Base-by-base conservation (phyloP, 1,140 invertebrate genomes). In the Harpegnathos saltator region DNA sequence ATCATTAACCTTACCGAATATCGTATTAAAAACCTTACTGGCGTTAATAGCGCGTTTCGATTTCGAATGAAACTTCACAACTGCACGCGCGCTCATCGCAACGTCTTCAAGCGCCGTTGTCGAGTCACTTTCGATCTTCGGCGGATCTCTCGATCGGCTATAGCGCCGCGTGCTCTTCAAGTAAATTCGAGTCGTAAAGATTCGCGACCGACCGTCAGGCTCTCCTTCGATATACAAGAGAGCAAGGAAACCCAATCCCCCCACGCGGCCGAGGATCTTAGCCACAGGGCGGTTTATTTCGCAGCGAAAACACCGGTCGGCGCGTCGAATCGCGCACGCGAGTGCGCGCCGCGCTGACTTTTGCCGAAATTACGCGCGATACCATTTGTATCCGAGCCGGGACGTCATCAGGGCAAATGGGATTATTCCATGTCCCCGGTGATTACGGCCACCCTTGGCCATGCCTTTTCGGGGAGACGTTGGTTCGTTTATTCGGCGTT, bases 351-450 rank as follows among this genome's bases (percentile, higher is more conserved):
- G 33, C 54, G 26, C 38, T 77, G 74, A 77, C 62, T 77, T 77
- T 66, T 77, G 48, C 29, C 19, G 62, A 77, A 58, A 75, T 84
- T 56, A 81, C 77, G 83, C 58, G 62, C 52, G 50, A 29, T 50
- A 44, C 66, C 74, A 77, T 77, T 84, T 72, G 68, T 50, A 71
- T 69, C 48, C 71, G 50, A 72, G 54, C 29, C 66, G 85, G 50
- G 59, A 44, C 22, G 54, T 66, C 17, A 86, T 83, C 73, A 66
- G 26, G 38, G 33, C 58, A 90, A 91, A 90, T 86, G 88, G 75
- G 81, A 84, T 81, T 91, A 85, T 91, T 91, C 65, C 90, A 85
- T 91, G 88, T 88, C 80, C 48, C 59, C 59, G 68, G 69, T 72
- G 84, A 88, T 90, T 86, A 90, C 29, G 75, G 84, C 83, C 17